phyloP scores from a whole-genome alignment of 1,140 invertebrate species.

The Sitophilus oryzae region DNA sequence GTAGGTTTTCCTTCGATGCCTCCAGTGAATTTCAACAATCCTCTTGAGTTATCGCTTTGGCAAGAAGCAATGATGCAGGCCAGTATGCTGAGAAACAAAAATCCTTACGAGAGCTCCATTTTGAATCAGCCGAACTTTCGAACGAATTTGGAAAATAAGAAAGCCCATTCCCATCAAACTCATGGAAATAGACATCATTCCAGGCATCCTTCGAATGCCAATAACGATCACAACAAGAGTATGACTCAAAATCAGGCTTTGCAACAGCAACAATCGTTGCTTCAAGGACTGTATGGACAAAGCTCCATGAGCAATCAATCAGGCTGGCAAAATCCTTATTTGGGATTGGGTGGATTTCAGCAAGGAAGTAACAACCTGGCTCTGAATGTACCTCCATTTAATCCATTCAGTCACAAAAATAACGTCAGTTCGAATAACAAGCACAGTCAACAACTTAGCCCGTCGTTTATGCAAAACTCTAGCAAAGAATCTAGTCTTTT shows the following conservation, averaged over 20 bases:
- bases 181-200: conserved; percentile 13
- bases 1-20: conserved; percentile 42
- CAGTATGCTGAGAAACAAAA: conserved; percentile 42
- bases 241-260: conserved; percentile 15
- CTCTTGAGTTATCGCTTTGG: conserved; percentile 60
- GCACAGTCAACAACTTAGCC: conserved; percentile 12
- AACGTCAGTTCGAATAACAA: conserved; percentile 11
- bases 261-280: conserved; percentile 7
- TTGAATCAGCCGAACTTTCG: conserved; percentile 27
- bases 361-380: conserved; percentile 12
- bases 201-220: conserved; percentile 2
- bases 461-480: conserved; percentile 16
- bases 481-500: conserved; percentile 4
- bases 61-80: conserved; percentile 56
- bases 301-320: neutral
- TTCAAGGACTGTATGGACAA: conserved; percentile 8
- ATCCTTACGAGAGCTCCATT: conserved; percentile 32
- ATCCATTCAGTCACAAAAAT: conserved; percentile 20
- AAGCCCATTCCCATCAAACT: conserved; percentile 15
- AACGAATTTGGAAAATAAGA: conserved; percentile 29
- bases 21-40: conserved; percentile 48
- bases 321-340: conserved; percentile 19
- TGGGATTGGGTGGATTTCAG: conserved; percentile 10
- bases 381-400: conserved; percentile 8
- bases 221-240: conserved; percentile 14